A percentile compares a stretch with the other conserved stretches of the same genome.
These are phyloP conservation scores for Pseudanteris insignis DNA, from an alignment of 2,888 invertebrate genomes.

Conservation along the genomic window DNA sequence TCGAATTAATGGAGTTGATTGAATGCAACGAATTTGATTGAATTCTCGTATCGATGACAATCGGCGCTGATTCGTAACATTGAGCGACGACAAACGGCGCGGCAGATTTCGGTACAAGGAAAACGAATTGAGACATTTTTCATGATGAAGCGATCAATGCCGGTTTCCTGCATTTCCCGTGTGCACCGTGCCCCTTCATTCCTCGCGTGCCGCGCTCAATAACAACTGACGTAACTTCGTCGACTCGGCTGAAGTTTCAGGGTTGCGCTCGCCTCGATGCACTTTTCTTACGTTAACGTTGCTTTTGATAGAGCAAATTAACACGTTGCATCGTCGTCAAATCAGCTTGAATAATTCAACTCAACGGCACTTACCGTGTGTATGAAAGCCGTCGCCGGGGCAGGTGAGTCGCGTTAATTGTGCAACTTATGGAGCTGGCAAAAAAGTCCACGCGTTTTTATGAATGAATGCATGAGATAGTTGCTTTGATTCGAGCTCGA, in stretches of 20 bases:
- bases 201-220: conserved; percentile 36
- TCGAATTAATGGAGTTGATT: too few relatives aligned
- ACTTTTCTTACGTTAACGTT: conserved; percentile 19
- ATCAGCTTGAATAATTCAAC: conserved; percentile 9
- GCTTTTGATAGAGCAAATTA: conserved; percentile 14
- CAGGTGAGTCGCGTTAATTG: conserved; percentile 11
- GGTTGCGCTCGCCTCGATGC: conserved; percentile 3
- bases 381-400: conserved; percentile 6
- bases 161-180: conserved; percentile 38
- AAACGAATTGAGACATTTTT: conserved; percentile 28
- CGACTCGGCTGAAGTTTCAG: conserved; percentile 12
- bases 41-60: neutral
- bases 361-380: conserved; percentile 7
- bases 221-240: conserved; percentile 36
- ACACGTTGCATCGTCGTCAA: conserved; percentile 7
- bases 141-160: conserved; percentile 34
- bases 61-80: too few relatives aligned
- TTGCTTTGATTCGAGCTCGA: conserved; percentile 20
- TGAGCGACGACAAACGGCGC: too few relatives aligned
- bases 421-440: conserved; percentile 5
- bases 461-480: conserved; percentile 15
- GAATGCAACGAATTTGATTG: neutral
- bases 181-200: conserved; percentile 26
- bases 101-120: conserved; percentile 18
- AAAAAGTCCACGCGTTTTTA: conserved; percentile 13